These are phyloP conservation scores for Trachythela sp. DNA, from an alignment of 64 coral and sea anemone genomes.

Conservation along the genomic window DNA sequence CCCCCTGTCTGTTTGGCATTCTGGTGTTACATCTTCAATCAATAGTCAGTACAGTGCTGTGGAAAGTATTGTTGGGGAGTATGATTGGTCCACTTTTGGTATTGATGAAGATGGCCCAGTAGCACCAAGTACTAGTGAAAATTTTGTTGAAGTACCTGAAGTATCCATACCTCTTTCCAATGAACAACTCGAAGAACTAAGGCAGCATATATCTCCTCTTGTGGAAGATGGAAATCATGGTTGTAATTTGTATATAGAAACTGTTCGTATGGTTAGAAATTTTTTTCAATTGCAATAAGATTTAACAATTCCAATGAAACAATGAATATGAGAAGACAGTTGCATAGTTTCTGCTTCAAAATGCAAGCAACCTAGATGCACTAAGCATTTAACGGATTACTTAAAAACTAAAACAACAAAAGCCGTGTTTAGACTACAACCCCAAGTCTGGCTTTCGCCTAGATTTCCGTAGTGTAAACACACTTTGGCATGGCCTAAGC, in stretches of 20 bases:
- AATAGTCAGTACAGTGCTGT: slow-evolving; percentile 12
- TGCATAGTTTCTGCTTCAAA: too few relatives aligned
- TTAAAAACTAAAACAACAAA: too few relatives aligned
- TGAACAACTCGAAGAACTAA: slow-evolving; percentile 13
- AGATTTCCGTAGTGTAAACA: too few relatives aligned
- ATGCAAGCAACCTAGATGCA: too few relatives aligned
- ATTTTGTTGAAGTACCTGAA: slow-evolving; percentile 14
- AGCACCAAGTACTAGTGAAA: neutral
- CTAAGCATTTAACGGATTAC: too few relatives aligned
- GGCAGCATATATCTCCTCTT: neutral
- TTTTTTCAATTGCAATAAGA: neutral
- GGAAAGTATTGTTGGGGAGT: neutral
- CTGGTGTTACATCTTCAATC: slow-evolving; percentile 12
- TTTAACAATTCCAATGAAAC: neutral
- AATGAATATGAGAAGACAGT: too few relatives aligned
- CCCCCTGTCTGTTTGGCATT: slow-evolving; percentile 18
- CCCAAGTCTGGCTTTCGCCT: too few relatives aligned
- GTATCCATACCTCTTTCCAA: neutral
- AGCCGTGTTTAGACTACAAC: too few relatives aligned
- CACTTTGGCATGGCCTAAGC: too few relatives aligned
- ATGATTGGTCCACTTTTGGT: slow-evolving; percentile 11
- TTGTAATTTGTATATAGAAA: slow-evolving; percentile 22
- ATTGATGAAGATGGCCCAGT: slow-evolving; percentile 26
- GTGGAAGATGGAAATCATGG: slow-evolving; percentile 4
- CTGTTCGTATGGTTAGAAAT: slow-evolving; percentile 8